These are phyloP conservation scores for Panzeria rudis DNA, from an alignment of 2,888 invertebrate genomes.

Conservation along the genomic window DNA sequence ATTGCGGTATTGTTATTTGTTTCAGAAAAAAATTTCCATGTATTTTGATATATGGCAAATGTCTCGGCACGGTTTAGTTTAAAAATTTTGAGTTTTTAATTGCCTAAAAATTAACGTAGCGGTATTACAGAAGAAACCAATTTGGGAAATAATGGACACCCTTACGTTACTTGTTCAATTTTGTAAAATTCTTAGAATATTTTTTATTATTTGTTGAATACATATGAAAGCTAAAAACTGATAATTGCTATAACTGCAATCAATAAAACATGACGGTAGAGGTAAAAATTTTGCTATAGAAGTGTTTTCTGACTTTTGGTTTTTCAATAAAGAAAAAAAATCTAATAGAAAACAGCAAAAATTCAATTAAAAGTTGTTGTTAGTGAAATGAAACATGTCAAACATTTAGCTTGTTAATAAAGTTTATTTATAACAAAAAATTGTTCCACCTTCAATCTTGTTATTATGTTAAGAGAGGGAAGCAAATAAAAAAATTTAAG, in stretches of 20 bases:
- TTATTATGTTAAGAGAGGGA: too few relatives aligned
- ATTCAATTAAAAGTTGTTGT: constrained; percentile 57
- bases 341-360: background rate
- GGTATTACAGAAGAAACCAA: too few relatives aligned
- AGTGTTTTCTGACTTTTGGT: constrained; percentile 36
- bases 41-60: too few relatives aligned
- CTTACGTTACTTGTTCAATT: constrained; percentile 13
- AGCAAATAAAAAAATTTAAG: background rate
- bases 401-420: constrained; percentile 30
- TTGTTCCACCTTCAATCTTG: background rate
- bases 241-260: constrained; percentile 64
- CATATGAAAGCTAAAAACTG: constrained; percentile 56
- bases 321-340: constrained; percentile 1
- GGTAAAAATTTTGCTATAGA: constrained; percentile 40
- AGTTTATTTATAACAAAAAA: constrained; percentile 13
- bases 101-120: too few relatives aligned
- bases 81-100: too few relatives aligned
- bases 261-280: constrained; percentile 62
- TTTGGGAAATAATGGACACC: background rate
- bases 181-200: background rate
- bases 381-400: constrained; percentile 36
- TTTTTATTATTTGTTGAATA: constrained; percentile 2
- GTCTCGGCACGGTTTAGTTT: too few relatives aligned
- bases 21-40: too few relatives aligned
- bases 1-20: too few relatives aligned